These are phyloP conservation scores for Rhopalosiphum nymphaeae DNA, from an alignment of 2,888 invertebrate species.

Conservation along the genomic window DNA sequence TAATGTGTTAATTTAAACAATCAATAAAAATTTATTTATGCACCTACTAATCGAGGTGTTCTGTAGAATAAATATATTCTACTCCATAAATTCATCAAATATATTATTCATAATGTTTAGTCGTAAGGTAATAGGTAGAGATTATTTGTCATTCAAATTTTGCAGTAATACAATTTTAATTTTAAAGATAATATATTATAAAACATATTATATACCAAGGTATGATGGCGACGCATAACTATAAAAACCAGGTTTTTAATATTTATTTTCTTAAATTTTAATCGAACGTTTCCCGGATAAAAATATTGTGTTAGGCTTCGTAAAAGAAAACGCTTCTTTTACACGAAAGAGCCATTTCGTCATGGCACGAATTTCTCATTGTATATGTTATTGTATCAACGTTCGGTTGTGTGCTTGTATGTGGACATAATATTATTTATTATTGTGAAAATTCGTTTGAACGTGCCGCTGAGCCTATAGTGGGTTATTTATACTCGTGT, in stretches of 20 bases:
- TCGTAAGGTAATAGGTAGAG: background rate
- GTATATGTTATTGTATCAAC: background rate
- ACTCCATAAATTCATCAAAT: background rate
- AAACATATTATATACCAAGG: background rate
- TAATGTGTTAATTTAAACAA: background rate
- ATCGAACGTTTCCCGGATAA: background rate
- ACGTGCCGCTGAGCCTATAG: background rate
- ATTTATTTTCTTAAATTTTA: background rate
- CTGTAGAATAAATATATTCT: background rate
- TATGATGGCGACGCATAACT: background rate
- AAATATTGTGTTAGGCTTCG: background rate
- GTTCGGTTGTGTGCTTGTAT: background rate
- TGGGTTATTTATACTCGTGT: background rate
- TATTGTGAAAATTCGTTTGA: conserved; percentile 1
- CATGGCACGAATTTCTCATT: background rate
- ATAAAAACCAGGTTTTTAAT: background rate
- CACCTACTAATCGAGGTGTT: background rate
- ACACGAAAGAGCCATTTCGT: background rate
- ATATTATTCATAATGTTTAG: background rate
- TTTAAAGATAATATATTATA: background rate
- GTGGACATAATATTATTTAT: conserved; percentile 16
- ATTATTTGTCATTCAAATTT: background rate
- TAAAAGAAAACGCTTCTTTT: conserved; percentile 11
- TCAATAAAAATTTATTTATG: background rate
- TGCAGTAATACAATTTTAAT: background rate